Evolutionary conservation across 2,113 vertebrate genomes (phyloP).

Genomic region (Chamaetylas fuelleborni): DNA sequence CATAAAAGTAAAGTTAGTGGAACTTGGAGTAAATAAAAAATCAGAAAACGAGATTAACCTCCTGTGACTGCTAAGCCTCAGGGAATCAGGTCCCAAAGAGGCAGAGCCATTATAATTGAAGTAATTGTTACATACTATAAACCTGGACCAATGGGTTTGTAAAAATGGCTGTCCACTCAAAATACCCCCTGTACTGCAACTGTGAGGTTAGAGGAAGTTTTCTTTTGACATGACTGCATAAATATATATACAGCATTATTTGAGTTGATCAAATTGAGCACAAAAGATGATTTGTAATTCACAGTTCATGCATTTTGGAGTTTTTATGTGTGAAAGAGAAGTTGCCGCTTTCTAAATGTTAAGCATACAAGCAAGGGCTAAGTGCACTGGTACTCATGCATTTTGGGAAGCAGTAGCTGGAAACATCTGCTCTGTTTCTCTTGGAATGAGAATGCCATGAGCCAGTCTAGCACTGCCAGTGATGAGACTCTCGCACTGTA

Average conservation of each 20-base stretch:
- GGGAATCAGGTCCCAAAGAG: slow-evolving; percentile 18
- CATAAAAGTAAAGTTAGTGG: slow-evolving; percentile 42
- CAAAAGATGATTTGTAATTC: not conserved
- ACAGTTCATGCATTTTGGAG: not conserved
- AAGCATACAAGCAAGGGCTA: not conserved
- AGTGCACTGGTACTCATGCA: not conserved
- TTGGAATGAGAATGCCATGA: not conserved
- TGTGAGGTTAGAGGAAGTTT: not conserved
- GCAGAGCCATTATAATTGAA: slow-evolving; percentile 20
- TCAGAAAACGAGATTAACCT: slow-evolving; percentile 58
- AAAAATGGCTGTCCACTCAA: not conserved
- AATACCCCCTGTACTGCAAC: not conserved
- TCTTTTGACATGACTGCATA: not conserved
- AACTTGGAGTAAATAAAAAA: slow-evolving; percentile 52
- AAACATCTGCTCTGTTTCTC: slow-evolving; percentile 16
- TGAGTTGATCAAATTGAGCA: not conserved
- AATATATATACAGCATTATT: not conserved
- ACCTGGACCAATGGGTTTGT: not conserved
- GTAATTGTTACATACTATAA: not conserved
- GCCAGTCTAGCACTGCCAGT: not conserved
- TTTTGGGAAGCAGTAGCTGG: not conserved
- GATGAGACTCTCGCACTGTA: not conserved
- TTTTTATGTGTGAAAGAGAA: slow-evolving; percentile 26
- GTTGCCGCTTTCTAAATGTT: not conserved
- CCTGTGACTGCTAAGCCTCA: slow-evolving; percentile 17